These are phyloP conservation scores for Polypedilum pembai DNA, from an alignment of 1,140 invertebrate genomes.

Conservation along the genomic window DNA sequence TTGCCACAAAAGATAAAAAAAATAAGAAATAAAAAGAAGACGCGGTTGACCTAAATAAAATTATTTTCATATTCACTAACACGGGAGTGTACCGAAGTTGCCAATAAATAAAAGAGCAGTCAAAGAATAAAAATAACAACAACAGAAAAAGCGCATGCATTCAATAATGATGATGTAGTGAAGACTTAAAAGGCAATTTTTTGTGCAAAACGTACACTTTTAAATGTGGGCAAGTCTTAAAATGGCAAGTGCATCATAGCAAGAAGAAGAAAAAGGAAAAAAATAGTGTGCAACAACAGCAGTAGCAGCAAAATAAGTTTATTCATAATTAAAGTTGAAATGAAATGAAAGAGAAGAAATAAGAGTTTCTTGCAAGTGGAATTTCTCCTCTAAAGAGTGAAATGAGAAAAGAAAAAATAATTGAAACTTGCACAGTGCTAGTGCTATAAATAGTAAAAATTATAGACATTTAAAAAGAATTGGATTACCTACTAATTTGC, in stretches of 20 bases:
- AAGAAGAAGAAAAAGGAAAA: background rate
- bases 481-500: background rate
- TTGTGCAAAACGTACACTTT: background rate
- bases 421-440: constrained; percentile 3
- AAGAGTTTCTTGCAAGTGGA: too few relatives aligned
- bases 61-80: background rate
- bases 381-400: too few relatives aligned
- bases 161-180: constrained; percentile 1
- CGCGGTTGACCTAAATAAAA: background rate
- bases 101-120: background rate
- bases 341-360: background rate
- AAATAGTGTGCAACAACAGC: background rate
- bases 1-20: background rate
- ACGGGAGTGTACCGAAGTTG: background rate
- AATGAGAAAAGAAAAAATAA: background rate
- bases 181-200: background rate
- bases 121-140: background rate
- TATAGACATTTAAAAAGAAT: background rate
- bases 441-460: background rate
- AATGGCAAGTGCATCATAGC: background rate
- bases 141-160: background rate
- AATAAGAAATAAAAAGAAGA: background rate
- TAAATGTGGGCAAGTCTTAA: background rate
- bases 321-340: background rate
- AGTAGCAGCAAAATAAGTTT: background rate